Evolutionary conservation across 1,140 invertebrate species (phyloP), one percentile per base, ranked within the genome.

Genomic region (Scaptodrosophila lebanonensis): DNA sequence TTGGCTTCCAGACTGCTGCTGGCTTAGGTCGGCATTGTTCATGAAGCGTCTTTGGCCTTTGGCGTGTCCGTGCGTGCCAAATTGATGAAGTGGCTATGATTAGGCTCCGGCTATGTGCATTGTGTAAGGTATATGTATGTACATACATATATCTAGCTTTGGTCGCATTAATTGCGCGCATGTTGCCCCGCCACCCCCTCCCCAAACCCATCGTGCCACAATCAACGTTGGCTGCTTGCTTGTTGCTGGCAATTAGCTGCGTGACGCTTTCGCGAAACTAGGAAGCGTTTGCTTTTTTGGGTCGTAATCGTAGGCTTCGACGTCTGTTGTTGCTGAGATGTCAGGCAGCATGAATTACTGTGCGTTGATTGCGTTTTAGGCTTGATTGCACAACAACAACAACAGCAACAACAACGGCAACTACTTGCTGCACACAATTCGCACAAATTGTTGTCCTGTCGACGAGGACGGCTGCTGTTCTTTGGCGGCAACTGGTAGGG

Each of bases 291-390:
- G 11, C 6, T 45, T 45, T 45, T 49, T 27, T 12, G 18, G 32
- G 47, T 38, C 47, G 35, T 27, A n/a, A n/a, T n/a, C n/a, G n/a
- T n/a, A n/a, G n/a, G n/a, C n/a, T n/a, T n/a, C n/a, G n/a, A n/a
- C n/a, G n/a, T n/a, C n/a, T n/a, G n/a, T n/a, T n/a, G n/a, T n/a
- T n/a, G n/a, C 25, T 25, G 20, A 35, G 47, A 63, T 67, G 63
- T 67, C 65, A 67, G 38, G 54, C 42, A 48, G 54, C 75, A 82
- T 82, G 75, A 82, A 69, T 82, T 82, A 82, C 75, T 57, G 75
- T 82, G 69, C 75, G 70, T 82, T 82, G 75, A 82, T 82, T 82
- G 75, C 75, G 69, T 70, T 82, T 82, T 76, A 82, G 70, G 75
- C 53, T 38, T 82, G 75, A 82, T 82, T 82, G 54, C 38, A 43